Conservation (phyloP, 2,888 invertebrate genomes). For the Polydesmus complanatus region DNA sequence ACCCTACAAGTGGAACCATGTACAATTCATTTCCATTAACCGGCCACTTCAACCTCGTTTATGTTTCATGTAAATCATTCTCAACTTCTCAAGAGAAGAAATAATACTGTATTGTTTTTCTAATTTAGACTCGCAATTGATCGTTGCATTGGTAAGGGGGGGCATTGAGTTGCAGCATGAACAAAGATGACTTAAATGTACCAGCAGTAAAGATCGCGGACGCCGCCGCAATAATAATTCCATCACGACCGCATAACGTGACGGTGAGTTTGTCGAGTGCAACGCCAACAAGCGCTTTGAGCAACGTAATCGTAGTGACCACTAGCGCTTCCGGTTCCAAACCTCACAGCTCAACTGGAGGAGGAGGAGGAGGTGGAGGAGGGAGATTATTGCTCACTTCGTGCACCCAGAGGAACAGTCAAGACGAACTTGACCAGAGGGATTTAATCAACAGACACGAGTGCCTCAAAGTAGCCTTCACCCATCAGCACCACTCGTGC, state of each 20-base stretch:
- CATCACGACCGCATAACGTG: not conserved
- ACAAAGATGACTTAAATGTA: not conserved
- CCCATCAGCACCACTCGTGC: not conserved
- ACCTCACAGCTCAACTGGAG: not conserved
- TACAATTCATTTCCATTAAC: no score
- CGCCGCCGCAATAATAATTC: no score
- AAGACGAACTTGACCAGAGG: constrained; percentile 12
- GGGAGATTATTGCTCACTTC: constrained; percentile 8
- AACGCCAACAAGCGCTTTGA: not conserved
- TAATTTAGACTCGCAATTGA: no score
- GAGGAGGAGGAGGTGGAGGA: not conserved
- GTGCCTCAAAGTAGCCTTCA: constrained; percentile 5
- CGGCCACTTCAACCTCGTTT: no score
- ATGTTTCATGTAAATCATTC: no score
- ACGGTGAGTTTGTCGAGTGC: not conserved
- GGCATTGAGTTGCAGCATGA: not conserved
- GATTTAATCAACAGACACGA: constrained; percentile 5
- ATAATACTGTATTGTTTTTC: no score
- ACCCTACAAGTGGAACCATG: no score
- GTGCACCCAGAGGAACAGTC: constrained; percentile 11
- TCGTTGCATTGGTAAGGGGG: no score
- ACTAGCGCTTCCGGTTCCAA: not conserved
- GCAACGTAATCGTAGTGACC: not conserved
- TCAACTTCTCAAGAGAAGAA: no score
- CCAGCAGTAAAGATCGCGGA: not conserved